Base-by-base conservation (phyloP, 1,140 invertebrate species). In the Acyrthosiphon pisum region DNA sequence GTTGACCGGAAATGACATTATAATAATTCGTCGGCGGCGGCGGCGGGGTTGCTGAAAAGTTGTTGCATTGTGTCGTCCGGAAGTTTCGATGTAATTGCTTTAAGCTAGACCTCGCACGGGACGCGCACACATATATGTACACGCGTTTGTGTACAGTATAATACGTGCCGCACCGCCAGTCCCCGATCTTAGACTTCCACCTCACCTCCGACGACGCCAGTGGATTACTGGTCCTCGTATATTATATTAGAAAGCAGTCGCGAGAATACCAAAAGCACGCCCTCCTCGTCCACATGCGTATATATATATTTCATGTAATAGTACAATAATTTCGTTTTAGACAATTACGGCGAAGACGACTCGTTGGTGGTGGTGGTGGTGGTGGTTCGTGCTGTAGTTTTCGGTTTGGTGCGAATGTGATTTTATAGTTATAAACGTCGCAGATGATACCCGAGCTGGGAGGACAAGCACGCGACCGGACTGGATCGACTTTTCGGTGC, bases 1-100 rank as follows among this genome's bases (percentile, higher is more conserved):
- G 48, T 89, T 56, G 88, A 89, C 88, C 88, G 50, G 88, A 89
- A 89, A 89, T 89, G 50, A 89, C 87, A 53, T 50, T 87, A 87
- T 87, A 41, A 84, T 86, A 86, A 86, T 86, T 86, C 37, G 84
- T 87, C 86, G 46, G 11, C 37, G 1, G 35, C 37, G 35, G 9
- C 20, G 20, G 35, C 81, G 30, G 46, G 35, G 44, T 41, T 7
- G 88, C 41, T 53, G 48, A 89, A 89, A 89, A 89, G 87, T 89
- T 89, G 18, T 35, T 22, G 88, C 88, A 20, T n/a, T 44, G 84
- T 87, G 44, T 48, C 46, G n/a, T 56, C 88, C 35, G 87, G 48
- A 89, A 89, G 46, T 89, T 89, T 89, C 48, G 22, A n/a, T 26
- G 50, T 89, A 89, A 89, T 89, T 89, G n/a, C 48, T 89, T 89